These are phyloP conservation scores for Orthosia incerta DNA, from an alignment of 2,888 invertebrate genomes.

Conservation along the genomic window DNA sequence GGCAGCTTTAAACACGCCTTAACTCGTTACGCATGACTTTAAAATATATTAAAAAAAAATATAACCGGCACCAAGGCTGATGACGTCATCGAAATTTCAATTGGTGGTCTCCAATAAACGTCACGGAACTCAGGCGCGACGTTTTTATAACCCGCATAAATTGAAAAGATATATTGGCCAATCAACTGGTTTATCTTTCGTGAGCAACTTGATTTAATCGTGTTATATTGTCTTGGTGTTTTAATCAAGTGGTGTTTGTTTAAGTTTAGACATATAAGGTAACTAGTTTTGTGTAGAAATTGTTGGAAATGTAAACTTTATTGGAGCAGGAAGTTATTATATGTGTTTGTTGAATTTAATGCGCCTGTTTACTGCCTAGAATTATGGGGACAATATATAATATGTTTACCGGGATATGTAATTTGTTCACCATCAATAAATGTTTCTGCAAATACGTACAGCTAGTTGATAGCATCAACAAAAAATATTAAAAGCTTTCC, in stretches of 20 bases:
- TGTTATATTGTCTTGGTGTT: slow-evolving; percentile 54
- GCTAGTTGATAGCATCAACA: background rate
- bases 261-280: slow-evolving; percentile 37
- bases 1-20: slow-evolving; percentile 37
- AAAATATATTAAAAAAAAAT: slow-evolving; percentile 16
- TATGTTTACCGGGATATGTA: background rate
- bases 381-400: background rate
- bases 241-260: slow-evolving; percentile 37
- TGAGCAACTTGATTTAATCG: slow-evolving; percentile 66
- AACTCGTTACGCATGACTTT: slow-evolving; percentile 47
- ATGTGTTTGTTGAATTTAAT: slow-evolving; percentile 42
- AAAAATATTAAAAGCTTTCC: background rate
- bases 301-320: slow-evolving; percentile 24
- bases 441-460: too few species aligned
- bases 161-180: slow-evolving; percentile 72
- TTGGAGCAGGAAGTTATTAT: slow-evolving; percentile 36
- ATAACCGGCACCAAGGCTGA: slow-evolving; percentile 52
- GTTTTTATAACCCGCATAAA: slow-evolving; percentile 74
- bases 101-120: slow-evolving; percentile 65
- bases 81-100: slow-evolving; percentile 68
- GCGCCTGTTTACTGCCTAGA: slow-evolving; percentile 1
- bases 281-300: slow-evolving; percentile 43
- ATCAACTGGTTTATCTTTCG: slow-evolving; percentile 68
- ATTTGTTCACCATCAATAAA: background rate
- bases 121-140: slow-evolving; percentile 65